Conservation (phyloP, 2,113 vertebrate species). For the Cyanoderma ruficeps region DNA sequence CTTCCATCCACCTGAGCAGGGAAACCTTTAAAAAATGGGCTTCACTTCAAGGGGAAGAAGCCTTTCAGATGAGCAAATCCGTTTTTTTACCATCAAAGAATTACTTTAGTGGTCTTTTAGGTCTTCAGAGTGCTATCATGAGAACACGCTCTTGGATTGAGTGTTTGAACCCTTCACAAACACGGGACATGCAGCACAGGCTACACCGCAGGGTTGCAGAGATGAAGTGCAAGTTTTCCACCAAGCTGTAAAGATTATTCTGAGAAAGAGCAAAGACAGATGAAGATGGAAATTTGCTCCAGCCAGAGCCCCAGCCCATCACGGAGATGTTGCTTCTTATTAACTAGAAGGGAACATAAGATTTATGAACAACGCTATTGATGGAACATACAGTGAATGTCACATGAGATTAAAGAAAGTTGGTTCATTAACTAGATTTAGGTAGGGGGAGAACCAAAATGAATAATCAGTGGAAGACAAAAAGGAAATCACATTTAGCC, state of each 20-base stretch:
- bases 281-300: not conserved
- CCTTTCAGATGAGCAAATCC: not conserved
- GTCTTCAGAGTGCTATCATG: not conserved
- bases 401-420: slow-evolving; percentile 18
- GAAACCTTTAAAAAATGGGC: not conserved
- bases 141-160: not conserved
- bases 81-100: not conserved
- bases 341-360: not conserved
- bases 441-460: slow-evolving; percentile 8
- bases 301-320: not conserved
- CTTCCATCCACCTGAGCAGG: not conserved
- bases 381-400: not conserved
- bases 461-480: slow-evolving; percentile 12
- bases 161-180: not conserved
- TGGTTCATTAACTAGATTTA: slow-evolving; percentile 35
- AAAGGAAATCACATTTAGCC: slow-evolving; percentile 18
- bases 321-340: not conserved
- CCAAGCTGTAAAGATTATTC: not conserved
- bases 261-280: not conserved
- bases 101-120: not conserved
- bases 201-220: not conserved
- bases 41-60: not conserved
- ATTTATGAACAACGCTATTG: not conserved
- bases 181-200: not conserved
- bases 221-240: not conserved